phyloP scores from a whole-genome alignment of 2,888 invertebrate genomes.

The Pomacea canaliculata region DNA sequence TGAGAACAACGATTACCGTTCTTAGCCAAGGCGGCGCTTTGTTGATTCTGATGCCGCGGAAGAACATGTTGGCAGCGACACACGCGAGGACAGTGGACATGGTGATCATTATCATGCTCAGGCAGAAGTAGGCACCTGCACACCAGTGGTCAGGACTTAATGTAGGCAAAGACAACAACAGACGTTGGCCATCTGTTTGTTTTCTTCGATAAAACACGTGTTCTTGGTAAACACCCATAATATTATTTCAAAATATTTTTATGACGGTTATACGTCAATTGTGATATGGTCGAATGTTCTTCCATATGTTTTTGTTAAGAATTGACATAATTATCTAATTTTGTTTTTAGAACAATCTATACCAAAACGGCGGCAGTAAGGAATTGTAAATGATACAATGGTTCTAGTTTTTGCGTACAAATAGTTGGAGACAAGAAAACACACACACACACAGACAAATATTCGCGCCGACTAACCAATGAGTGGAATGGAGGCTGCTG shows the following conservation, averaged over 20 bases:
- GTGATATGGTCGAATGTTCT: too few relatives aligned
- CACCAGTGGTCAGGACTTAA: neutral
- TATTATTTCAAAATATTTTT: too few relatives aligned
- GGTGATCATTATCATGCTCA: constrained; percentile 52
- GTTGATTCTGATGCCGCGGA: constrained; percentile 41
- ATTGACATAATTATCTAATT: too few relatives aligned
- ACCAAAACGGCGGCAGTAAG: too few relatives aligned
- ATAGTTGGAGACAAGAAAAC: neutral
- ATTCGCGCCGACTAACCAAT: constrained; percentile 50
- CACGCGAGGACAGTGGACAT: constrained; percentile 47
- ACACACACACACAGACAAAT: neutral
- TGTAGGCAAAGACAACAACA: neutral
- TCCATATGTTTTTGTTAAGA: too few relatives aligned
- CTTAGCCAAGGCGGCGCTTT: constrained; percentile 41
- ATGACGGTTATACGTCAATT: too few relatives aligned
- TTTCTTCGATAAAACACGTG: too few relatives aligned
- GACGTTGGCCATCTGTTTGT: neutral
- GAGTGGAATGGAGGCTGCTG: constrained; percentile 63
- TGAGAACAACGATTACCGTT: constrained; percentile 22
- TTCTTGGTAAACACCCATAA: too few relatives aligned
- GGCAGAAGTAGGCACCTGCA: constrained; percentile 49
- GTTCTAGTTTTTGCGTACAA: too few relatives aligned
- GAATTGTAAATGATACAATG: too few relatives aligned
- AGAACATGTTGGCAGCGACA: constrained; percentile 48
- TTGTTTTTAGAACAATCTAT: too few relatives aligned